phyloP scores from a whole-genome alignment of 2,113 vertebrate genomes.

The Parus major region DNA sequence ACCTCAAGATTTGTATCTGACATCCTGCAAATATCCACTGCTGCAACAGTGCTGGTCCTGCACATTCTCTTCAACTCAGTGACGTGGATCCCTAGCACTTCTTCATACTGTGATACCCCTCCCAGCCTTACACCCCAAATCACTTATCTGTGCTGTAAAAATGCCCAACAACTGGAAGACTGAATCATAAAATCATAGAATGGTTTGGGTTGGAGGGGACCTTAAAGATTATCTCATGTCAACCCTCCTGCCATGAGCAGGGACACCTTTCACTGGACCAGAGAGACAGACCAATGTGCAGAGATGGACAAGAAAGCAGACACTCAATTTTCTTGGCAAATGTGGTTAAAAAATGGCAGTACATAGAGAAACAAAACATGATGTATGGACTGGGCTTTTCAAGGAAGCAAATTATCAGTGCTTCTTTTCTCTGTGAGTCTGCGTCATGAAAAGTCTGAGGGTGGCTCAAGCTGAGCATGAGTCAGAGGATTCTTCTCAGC shows the following conservation, averaged over 20 bases:
- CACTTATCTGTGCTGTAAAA: background rate
- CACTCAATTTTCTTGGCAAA: background rate
- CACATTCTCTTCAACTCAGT: background rate
- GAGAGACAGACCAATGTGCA: background rate
- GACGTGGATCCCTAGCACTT: background rate
- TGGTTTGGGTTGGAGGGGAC: background rate
- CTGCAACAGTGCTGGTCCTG: background rate
- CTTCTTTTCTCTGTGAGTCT: background rate
- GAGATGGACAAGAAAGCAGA: background rate
- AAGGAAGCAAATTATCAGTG: background rate
- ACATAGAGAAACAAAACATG: background rate
- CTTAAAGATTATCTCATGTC: background rate
- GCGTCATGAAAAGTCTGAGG: fast-evolving
- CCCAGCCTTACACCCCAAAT: background rate
- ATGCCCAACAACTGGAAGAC: background rate
- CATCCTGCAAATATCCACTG: background rate
- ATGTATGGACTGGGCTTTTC: background rate
- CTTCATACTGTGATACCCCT: background rate
- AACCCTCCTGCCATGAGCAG: background rate
- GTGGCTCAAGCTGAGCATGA: background rate
- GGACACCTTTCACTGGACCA: background rate
- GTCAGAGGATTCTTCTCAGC: background rate
- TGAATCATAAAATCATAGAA: background rate
- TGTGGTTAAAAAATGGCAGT: background rate
- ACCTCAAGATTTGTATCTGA: background rate